Base-by-base conservation (phyloP, 2,797 vertebrate species). In the Urosaurus nigricauda region DNA sequence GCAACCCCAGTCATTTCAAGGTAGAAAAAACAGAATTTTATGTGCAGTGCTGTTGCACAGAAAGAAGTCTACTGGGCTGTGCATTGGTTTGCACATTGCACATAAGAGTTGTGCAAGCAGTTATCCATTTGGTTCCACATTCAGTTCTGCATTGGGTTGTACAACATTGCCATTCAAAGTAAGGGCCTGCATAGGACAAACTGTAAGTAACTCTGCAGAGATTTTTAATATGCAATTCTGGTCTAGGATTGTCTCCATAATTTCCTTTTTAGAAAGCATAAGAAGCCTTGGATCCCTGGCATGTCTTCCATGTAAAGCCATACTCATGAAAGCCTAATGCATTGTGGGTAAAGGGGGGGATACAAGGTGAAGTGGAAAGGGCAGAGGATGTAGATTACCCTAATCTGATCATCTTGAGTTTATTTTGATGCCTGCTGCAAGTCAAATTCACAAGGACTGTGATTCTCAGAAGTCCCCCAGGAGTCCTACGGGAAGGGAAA, bases 401-500 rank as follows among this genome's bases (percentile, higher is more conserved):
- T 84, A 65, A 73, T 90, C 77, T 73, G 83, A 80, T 85, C 65
- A 79, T 89, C 40, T 91, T 63, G 40, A 91, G 88, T 92, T 92
- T 84, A 78, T 92, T 79, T 93, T 88, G 53, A 65, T 70, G 58
- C 35, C 92, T 90, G 51, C 43, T 84, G 88, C 63, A 87, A 86
- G 77, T n/a, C 79, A 43, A 21, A 73, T 73, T 92, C 81, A 85
- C 70, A 84, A 73, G 73, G 78, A 86, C 88, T 78, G 89, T 58
- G 78, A 88, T 86, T 86, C 79, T 88, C 29, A 8, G n/a, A 58
- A 73, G 17, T 75, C 70, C 70, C 35, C 32, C 6, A n/a, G 83
- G 83, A 85, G 43, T 53, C 70, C 58, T 37, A 71, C 85, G 82
- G 78, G 35, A 88, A 85, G 87, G 87, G 83, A 90, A 93, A 96